A percentile compares a stretch with the other conserved stretches of the same genome.
Evolutionary conservation across 2,113 vertebrate genomes (phyloP).

Genomic region (Grammomys surdaster): DNA sequence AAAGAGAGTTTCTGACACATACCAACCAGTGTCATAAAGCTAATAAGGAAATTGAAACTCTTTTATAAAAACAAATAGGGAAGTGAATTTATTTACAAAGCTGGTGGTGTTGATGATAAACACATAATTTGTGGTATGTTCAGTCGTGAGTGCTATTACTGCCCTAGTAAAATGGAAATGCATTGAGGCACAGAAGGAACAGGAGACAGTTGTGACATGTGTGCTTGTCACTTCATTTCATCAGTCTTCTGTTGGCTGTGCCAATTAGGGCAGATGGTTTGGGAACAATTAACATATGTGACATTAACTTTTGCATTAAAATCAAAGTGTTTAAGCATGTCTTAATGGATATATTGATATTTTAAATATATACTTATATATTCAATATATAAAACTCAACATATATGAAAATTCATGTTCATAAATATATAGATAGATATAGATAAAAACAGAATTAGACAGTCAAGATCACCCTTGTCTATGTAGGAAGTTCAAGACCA

Average conservation of each 20-base stretch:
- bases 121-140: background rate
- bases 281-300: background rate
- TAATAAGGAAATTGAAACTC: background rate
- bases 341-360: background rate
- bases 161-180: constrained; percentile 1
- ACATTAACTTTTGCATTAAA: background rate
- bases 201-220: background rate
- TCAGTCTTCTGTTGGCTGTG: background rate
- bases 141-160: background rate
- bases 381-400: too few relatives aligned
- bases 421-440: too few relatives aligned
- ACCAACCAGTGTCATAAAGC: constrained; percentile 18
- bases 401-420: too few relatives aligned
- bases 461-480: background rate
- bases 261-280: constrained; percentile 1
- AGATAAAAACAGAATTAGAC: too few relatives aligned
- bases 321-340: background rate
- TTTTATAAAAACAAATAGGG: background rate
- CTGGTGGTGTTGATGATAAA: background rate
- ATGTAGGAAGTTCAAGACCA: too few relatives aligned
- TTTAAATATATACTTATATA: too few relatives aligned
- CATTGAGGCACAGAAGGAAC: background rate
- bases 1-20: background rate
- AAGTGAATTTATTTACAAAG: background rate
- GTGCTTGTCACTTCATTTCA: background rate